A percentile compares a stretch with the other conserved stretches of the same genome.
These are phyloP conservation scores for Eupeodes luniger DNA, from an alignment of 2,888 invertebrate species.

Conservation along the genomic window DNA sequence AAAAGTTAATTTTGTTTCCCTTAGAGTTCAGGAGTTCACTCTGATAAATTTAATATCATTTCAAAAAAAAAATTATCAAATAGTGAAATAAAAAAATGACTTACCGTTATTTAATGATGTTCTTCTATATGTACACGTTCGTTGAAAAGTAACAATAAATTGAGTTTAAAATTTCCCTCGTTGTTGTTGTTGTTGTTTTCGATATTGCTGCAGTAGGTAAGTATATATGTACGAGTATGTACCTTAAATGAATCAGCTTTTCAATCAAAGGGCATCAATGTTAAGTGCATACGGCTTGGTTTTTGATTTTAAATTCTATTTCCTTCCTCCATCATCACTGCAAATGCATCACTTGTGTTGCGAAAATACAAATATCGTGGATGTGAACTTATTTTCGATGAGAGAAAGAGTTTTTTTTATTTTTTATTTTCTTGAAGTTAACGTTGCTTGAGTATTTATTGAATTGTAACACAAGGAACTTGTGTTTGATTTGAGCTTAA, in stretches of 20 bases:
- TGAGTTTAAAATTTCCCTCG: slow-evolving; percentile 46
- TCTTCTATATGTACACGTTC: slow-evolving; percentile 35
- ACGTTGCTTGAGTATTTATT: slow-evolving; percentile 43
- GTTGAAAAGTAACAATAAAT: slow-evolving; percentile 65
- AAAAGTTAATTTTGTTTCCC: background rate
- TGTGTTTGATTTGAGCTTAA: slow-evolving; percentile 47
- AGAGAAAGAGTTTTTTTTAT: background rate
- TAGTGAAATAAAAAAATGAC: slow-evolving; percentile 55
- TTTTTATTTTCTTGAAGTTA: slow-evolving; percentile 18
- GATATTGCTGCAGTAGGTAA: background rate
- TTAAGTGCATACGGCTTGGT: slow-evolving; percentile 63
- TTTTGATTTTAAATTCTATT: slow-evolving; percentile 69
- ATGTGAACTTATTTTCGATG: slow-evolving; percentile 39
- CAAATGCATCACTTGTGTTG: slow-evolving; percentile 15
- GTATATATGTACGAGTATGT: background rate
- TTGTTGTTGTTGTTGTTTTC: slow-evolving; percentile 16
- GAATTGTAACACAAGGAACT: slow-evolving; percentile 43
- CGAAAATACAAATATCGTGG: slow-evolving; percentile 1
- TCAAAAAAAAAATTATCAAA: slow-evolving; percentile 1
- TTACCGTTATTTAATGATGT: slow-evolving; percentile 70
- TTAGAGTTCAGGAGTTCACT: background rate
- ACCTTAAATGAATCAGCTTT: background rate
- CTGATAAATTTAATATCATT: slow-evolving; percentile 10
- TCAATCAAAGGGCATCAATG: slow-evolving; percentile 65
- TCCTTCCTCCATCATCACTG: slow-evolving; percentile 36